Conservation (phyloP, 2,113 vertebrate genomes). For the Tapirus terrestris region DNA sequence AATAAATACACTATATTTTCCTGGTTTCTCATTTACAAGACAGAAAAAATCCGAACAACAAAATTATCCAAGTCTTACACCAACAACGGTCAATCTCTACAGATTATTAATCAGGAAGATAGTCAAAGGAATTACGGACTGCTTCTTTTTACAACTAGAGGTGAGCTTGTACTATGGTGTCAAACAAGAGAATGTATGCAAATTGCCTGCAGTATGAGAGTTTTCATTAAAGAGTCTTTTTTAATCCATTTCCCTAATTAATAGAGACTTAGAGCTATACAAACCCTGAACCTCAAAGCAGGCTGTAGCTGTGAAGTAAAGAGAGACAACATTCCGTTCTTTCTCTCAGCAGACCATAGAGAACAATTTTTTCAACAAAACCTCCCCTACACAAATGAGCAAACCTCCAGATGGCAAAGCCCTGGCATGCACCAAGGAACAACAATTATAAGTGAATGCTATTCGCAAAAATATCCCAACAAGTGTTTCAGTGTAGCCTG, state of each 20-base stretch:
- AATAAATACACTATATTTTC: slow-evolving; percentile 43
- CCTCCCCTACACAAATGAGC: slow-evolving; percentile 1
- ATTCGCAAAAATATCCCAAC: neutral
- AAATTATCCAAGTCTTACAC: neutral
- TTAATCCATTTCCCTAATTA: slow-evolving; percentile 51
- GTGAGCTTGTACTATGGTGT: neutral
- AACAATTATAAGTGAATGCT: neutral
- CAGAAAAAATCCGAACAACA: slow-evolving; percentile 46
- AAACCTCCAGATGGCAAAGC: slow-evolving; percentile 4
- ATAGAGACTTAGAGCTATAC: neutral
- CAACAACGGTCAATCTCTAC: neutral
- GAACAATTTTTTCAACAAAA: slow-evolving; percentile 29
- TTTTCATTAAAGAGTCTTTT: slow-evolving; percentile 10
- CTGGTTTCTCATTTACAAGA: slow-evolving; percentile 60
- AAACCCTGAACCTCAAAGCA: slow-evolving; percentile 13
- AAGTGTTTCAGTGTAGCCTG: neutral
- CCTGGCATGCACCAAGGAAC: neutral
- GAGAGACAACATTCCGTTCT: slow-evolving; percentile 51
- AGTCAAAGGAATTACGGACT: neutral
- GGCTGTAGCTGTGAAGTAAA: neutral
- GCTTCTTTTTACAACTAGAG: neutral
- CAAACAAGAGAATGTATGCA: neutral
- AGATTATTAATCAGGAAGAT: neutral
- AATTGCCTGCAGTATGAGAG: neutral
- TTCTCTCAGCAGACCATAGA: neutral